Evolutionary conservation across 2,113 vertebrate species (phyloP).

Genomic region (Hystrix brachyura): DNA sequence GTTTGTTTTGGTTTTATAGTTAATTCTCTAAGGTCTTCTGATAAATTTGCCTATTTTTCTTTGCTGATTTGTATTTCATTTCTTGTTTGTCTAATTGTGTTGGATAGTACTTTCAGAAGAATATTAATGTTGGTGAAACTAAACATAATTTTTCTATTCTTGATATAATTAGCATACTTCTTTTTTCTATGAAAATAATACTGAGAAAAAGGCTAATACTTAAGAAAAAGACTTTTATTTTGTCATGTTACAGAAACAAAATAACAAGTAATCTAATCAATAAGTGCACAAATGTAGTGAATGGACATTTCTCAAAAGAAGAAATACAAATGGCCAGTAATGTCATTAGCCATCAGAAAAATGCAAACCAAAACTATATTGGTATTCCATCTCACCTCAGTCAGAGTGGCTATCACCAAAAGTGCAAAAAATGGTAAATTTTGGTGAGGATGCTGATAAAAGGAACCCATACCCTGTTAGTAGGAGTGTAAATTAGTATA

Average conservation of each 20-base stretch:
- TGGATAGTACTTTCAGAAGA: conserved; percentile 43
- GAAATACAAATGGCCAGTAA: background rate
- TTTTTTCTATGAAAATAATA: background rate
- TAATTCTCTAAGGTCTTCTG: conserved; percentile 14
- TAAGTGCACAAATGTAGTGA: background rate
- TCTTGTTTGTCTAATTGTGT: background rate
- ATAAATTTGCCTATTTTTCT: background rate
- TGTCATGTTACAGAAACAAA: conserved; percentile 17
- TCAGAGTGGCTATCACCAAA: background rate
- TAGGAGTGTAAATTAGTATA: background rate
- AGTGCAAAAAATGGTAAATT: background rate
- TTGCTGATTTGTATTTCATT: conserved; percentile 34
- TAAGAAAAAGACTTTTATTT: conserved; percentile 14
- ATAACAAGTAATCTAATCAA: background rate
- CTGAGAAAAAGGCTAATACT: background rate
- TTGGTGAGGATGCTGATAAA: background rate
- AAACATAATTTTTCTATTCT: background rate
- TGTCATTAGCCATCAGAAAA: background rate
- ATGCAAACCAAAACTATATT: background rate
- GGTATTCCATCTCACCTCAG: background rate
- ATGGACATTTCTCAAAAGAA: background rate
- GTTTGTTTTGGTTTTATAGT: background rate
- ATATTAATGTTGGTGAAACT: background rate
- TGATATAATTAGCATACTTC: background rate
- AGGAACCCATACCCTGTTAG: background rate